phyloP scores from a whole-genome alignment of 1,140 invertebrate genomes.

The Sitobion miscanthi region DNA sequence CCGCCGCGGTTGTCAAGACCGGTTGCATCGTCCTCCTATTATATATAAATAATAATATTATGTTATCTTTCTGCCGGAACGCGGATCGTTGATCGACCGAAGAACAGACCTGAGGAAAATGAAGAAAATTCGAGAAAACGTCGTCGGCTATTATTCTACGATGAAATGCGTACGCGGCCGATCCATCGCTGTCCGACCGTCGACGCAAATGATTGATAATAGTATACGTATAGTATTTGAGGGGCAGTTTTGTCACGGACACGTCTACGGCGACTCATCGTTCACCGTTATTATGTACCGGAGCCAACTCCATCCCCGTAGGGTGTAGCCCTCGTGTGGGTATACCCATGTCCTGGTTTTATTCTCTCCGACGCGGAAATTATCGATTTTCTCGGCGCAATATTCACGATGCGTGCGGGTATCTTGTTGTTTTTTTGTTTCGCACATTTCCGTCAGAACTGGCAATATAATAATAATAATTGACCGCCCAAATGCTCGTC shows the following conservation, averaged over 20 bases:
- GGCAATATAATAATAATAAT: background rate
- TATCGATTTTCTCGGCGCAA: background rate
- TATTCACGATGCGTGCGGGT: background rate
- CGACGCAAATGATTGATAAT: background rate
- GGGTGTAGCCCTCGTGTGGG: background rate
- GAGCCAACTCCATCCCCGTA: background rate
- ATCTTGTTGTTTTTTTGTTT: background rate
- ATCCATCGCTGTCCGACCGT: background rate
- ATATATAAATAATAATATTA: background rate
- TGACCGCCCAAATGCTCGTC: background rate
- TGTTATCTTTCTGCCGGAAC: background rate
- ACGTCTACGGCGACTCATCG: background rate
- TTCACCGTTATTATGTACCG: background rate
- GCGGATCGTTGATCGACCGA: background rate
- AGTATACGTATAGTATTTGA: background rate
- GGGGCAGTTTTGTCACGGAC: background rate
- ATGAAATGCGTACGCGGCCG: background rate
- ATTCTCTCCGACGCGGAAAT: background rate
- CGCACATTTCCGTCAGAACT: background rate
- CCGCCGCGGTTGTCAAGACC: slow-evolving; percentile 8
- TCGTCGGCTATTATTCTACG: too few relatives aligned
- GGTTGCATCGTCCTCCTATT: slow-evolving; percentile 33
- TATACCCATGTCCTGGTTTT: background rate
- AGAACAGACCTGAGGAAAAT: background rate
- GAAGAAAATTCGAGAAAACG: background rate